Conservation (phyloP, 1,140 invertebrate species). For the Drosophila azteca region DNA sequence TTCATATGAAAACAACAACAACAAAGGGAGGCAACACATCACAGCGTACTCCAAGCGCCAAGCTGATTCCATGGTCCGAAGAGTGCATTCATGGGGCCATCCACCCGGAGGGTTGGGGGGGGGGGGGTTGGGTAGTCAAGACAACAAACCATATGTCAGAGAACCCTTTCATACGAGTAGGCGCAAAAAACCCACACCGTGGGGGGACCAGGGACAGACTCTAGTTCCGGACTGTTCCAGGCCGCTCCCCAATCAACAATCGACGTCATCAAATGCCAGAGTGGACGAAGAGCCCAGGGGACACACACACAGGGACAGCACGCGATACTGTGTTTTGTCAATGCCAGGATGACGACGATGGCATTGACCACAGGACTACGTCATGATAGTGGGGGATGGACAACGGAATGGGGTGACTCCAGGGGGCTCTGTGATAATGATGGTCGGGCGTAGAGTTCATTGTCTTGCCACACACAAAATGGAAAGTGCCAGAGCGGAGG, state of each 20-base stretch:
- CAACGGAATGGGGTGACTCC: conserved; percentile 26
- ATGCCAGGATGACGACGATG: conserved; percentile 44
- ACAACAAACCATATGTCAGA: conserved; percentile 49
- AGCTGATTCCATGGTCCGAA: conserved; percentile 13
- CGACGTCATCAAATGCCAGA: conserved; percentile 61
- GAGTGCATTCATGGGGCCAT: conserved; percentile 49
- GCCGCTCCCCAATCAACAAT: conserved; percentile 59
- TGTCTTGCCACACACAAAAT: conserved; percentile 55
- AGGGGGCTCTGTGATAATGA: neutral
- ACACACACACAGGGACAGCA: conserved; percentile 1
- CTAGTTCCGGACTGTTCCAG: neutral
- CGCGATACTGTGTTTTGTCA: conserved; percentile 59
- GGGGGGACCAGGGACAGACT: conserved; percentile 13
- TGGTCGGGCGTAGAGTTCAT: conserved; percentile 44
- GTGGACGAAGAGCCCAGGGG: conserved; percentile 19
- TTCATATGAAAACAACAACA: conserved; percentile 47
- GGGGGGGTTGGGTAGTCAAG: conserved; percentile 18
- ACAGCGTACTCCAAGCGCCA: neutral
- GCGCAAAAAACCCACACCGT: conserved; percentile 22
- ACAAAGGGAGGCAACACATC: too few species aligned
- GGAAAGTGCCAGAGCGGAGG: conserved; percentile 37
- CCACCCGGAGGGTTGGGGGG: too few species aligned
- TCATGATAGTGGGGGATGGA: conserved; percentile 47
- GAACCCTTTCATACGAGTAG: conserved; percentile 21
- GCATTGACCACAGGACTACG: conserved; percentile 15